These are phyloP conservation scores for Drosophila monieri DNA, from an alignment of 2,888 invertebrate genomes.

Conservation along the genomic window DNA sequence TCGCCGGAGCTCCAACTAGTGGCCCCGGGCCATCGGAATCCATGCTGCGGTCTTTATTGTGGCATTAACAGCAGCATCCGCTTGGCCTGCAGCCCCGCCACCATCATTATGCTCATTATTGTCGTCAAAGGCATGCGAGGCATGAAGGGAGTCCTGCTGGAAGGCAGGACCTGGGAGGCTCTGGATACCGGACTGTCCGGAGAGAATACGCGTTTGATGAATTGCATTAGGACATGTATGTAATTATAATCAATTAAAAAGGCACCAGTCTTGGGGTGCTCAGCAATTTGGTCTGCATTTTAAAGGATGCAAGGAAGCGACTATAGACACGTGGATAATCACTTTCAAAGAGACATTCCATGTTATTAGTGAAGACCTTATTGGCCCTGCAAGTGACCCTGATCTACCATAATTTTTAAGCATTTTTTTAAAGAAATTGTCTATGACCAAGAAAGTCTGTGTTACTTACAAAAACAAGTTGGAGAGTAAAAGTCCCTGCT, in stretches of 20 bases:
- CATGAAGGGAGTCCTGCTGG: slow-evolving; percentile 23
- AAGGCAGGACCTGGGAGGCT: slow-evolving; percentile 11
- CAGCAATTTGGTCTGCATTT: slow-evolving; percentile 25
- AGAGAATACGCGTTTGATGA: slow-evolving; percentile 51
- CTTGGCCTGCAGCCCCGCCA: slow-evolving; percentile 47
- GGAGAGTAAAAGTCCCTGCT: slow-evolving; percentile 4
- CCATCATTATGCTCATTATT: slow-evolving; percentile 63
- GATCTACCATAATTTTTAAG: too few species aligned
- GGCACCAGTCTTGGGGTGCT: slow-evolving; percentile 15
- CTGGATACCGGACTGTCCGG: neutral
- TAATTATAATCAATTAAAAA: slow-evolving; percentile 58
- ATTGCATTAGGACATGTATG: slow-evolving; percentile 53
- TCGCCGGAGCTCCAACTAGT: slow-evolving; percentile 5
- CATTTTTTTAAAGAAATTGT: neutral
- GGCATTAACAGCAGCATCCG: slow-evolving; percentile 49
- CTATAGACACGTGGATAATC: neutral
- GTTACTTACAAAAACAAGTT: neutral
- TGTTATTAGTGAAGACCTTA: neutral
- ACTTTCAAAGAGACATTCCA: neutral
- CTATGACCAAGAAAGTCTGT: neutral
- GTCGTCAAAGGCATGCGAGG: slow-evolving; percentile 30
- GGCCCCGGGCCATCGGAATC: slow-evolving; percentile 32
- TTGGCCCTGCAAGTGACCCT: too few species aligned
- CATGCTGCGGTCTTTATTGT: slow-evolving; percentile 49
- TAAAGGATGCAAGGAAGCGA: neutral